phyloP scores from a whole-genome alignment of 1,140 invertebrate genomes.

The Cyclargus thomasi region DNA sequence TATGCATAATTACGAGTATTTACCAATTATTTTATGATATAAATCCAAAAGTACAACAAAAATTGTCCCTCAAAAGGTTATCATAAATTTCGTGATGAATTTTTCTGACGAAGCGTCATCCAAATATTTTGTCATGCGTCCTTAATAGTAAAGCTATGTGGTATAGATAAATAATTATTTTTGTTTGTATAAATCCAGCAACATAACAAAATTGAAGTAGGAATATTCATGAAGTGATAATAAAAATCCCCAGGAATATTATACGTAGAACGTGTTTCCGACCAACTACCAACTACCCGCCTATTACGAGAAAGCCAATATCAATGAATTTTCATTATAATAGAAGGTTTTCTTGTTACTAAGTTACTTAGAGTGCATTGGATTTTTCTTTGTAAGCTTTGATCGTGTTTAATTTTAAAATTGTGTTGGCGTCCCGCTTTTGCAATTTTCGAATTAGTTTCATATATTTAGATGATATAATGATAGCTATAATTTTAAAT shows the following conservation, averaged over 20 bases:
- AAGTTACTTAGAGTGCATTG: not conserved
- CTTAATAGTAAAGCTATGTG: no score
- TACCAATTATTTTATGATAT: no score
- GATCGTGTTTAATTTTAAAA: not conserved
- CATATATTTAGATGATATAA: no score
- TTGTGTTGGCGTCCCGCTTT: not conserved
- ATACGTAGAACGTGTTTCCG: not conserved
- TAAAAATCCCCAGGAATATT: not conserved
- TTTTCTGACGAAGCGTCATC: no score
- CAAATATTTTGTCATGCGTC: no score
- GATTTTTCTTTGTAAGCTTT: not conserved
- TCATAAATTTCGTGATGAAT: no score
- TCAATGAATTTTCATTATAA: constrained; percentile 1
- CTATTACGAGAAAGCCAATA: not conserved
- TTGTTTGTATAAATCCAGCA: not conserved
- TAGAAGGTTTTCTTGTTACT: not conserved
- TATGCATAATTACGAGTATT: no score
- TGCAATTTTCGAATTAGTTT: no score
- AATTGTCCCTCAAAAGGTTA: no score
- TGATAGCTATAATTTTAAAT: no score
- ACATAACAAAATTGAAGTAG: not conserved
- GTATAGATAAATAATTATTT: no score
- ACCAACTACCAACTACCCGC: not conserved
- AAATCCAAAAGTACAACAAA: no score
- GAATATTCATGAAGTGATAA: not conserved